Percentiles rank a stretch among this genome's conserved stretches.
These are phyloP conservation scores for Cryptocephalus primarius DNA, from an alignment of 2,888 invertebrate species.

Conservation along the genomic window DNA sequence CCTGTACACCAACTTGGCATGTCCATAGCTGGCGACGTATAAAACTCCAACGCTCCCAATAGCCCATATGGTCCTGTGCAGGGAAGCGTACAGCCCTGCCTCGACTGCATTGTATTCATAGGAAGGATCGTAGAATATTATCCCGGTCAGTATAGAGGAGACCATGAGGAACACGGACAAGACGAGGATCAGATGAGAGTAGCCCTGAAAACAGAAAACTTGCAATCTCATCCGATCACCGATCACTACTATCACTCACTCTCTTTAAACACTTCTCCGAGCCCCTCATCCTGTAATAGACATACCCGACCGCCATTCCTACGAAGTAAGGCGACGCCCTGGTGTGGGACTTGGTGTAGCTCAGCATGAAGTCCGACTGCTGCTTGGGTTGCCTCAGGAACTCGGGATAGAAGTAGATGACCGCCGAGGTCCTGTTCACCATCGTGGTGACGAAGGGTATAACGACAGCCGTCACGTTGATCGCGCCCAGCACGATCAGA, in stretches of 20 bases:
- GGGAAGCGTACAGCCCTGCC: constrained; percentile 44
- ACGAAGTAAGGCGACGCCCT: constrained; percentile 46
- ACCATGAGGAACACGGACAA: constrained; percentile 39
- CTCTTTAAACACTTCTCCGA: constrained; percentile 23
- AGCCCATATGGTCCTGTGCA: constrained; percentile 48
- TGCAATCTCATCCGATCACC: too few relatives aligned
- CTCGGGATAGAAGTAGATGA: constrained; percentile 44
- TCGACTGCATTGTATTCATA: constrained; percentile 41
- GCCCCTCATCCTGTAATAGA: constrained; percentile 31
- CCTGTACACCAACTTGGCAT: constrained; percentile 25
- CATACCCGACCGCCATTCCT: constrained; percentile 44
- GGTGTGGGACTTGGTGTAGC: constrained; percentile 49
- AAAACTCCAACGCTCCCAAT: constrained; percentile 40
- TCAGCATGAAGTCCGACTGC: constrained; percentile 40
- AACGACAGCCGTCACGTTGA: constrained; percentile 36
- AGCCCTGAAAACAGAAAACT: constrained; percentile 8
- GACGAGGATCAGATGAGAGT: constrained; percentile 20
- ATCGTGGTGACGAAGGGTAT: constrained; percentile 44
- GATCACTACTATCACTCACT: too few relatives aligned
- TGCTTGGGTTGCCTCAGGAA: constrained; percentile 42
- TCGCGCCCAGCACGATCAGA: constrained; percentile 27
- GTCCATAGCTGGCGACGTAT: constrained; percentile 43
- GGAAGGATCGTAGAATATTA: constrained; percentile 40
- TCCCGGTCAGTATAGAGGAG: constrained; percentile 39
- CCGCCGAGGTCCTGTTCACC: constrained; percentile 38